Percentiles rank a stretch among this genome's conserved stretches.
These are phyloP conservation scores for Frieseomelitta varia DNA, from an alignment of 1,140 invertebrate species.

Conservation along the genomic window DNA sequence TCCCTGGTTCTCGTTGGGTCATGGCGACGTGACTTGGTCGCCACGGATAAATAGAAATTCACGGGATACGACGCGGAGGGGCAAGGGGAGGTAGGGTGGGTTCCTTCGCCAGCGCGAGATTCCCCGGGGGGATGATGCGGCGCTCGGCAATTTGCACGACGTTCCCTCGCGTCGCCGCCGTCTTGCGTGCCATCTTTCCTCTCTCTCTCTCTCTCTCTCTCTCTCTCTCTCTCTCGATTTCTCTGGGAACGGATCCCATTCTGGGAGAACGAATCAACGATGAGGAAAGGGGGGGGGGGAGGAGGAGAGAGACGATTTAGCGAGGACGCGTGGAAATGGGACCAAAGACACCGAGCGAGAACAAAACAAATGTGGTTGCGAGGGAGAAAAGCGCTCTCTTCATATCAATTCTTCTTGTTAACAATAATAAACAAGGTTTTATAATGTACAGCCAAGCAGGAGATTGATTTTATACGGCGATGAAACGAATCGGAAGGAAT, in stretches of 20 bases:
- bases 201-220: neutral
- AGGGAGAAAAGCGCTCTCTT: too few relatives aligned
- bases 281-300: neutral
- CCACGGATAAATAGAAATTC: conserved; percentile 62
- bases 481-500: too few relatives aligned
- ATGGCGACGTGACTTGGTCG: conserved; percentile 28
- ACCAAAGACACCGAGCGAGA: conserved; percentile 24
- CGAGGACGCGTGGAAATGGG: neutral
- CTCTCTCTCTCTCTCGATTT: neutral
- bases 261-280: conserved; percentile 12
- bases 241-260: conserved; percentile 9
- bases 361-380: conserved; percentile 1
- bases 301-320: too few relatives aligned
- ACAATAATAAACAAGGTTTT: too few relatives aligned
- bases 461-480: too few relatives aligned
- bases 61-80: conserved; percentile 31
- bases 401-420: too few relatives aligned
- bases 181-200: neutral
- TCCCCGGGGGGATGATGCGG: conserved; percentile 54
- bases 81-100: neutral
- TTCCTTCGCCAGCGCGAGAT: conserved; percentile 33
- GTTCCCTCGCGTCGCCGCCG: neutral
- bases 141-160: conserved; percentile 61
- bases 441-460: too few relatives aligned
- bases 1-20: neutral